Evolutionary conservation across 2,113 vertebrate genomes (phyloP).

Genomic region (Phylloscopus whistleri): DNA sequence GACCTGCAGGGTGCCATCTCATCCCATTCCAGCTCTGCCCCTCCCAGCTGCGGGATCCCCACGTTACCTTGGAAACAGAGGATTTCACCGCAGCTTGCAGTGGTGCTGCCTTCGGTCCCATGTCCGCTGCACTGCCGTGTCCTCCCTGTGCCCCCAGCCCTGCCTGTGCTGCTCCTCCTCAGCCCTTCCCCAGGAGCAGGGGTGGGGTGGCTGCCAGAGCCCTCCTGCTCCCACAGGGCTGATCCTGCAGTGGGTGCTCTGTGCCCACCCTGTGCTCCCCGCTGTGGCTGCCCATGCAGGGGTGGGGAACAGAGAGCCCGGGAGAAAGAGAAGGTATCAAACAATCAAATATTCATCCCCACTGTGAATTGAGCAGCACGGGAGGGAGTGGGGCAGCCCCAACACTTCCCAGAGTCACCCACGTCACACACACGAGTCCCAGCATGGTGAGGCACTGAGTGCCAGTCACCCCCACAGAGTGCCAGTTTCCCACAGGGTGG

Average conservation of each 20-base stretch:
- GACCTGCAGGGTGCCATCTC: neutral
- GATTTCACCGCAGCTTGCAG: neutral
- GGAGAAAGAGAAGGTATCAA: neutral
- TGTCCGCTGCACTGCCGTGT: neutral
- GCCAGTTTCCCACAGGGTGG: neutral
- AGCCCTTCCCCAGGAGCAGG: neutral
- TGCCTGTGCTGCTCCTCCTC: neutral
- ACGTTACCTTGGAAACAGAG: neutral
- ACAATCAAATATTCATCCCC: neutral
- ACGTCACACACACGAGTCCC: fast-evolving
- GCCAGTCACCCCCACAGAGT: no score
- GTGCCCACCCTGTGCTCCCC: neutral
- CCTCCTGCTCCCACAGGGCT: neutral
- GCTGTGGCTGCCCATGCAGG: fast-evolving
- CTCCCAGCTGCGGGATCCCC: neutral
- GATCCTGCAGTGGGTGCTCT: neutral
- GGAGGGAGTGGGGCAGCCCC: neutral
- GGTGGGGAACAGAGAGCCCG: fast-evolving
- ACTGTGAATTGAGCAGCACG: fast-evolving
- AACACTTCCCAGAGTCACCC: neutral
- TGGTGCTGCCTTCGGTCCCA: neutral
- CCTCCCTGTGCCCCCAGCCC: neutral
- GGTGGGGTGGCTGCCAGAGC: neutral
- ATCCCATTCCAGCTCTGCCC: neutral
- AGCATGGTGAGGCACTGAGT: fast-evolving